Percentiles rank a stretch among this genome's conserved stretches.
Conservation (phyloP, 2,113 vertebrate genomes). For the Benitochromis conjunctus region DNA sequence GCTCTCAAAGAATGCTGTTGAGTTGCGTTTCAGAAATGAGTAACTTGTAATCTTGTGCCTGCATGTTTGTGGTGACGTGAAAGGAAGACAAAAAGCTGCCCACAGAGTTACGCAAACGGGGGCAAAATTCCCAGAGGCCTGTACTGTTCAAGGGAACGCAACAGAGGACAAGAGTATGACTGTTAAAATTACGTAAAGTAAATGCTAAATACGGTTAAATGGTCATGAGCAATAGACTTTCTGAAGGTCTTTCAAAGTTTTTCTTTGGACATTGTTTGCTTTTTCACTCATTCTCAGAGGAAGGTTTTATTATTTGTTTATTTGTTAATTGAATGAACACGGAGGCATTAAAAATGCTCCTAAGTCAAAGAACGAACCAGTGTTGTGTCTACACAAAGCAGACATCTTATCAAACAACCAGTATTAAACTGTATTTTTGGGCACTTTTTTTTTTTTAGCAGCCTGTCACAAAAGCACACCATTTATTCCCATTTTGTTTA, state of each 20-base stretch:
- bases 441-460: background rate
- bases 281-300: background rate
- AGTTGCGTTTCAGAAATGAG: background rate
- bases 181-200: background rate
- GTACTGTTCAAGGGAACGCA: background rate
- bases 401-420: background rate
- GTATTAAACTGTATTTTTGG: background rate
- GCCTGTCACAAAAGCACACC: background rate
- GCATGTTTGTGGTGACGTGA: background rate
- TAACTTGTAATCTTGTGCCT: background rate
- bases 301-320: no score
- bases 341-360: background rate
- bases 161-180: background rate
- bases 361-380: background rate
- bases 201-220: background rate
- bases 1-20: background rate
- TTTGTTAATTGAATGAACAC: no score
- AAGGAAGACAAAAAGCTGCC: background rate
- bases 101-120: background rate
- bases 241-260: background rate
- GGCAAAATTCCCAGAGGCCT: background rate
- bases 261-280: background rate
- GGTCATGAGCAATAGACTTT: background rate
- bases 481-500: background rate
- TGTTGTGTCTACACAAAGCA: background rate